These are phyloP conservation scores for Catharus minimus DNA, from an alignment of 2,113 vertebrate genomes.

Conservation along the genomic window DNA sequence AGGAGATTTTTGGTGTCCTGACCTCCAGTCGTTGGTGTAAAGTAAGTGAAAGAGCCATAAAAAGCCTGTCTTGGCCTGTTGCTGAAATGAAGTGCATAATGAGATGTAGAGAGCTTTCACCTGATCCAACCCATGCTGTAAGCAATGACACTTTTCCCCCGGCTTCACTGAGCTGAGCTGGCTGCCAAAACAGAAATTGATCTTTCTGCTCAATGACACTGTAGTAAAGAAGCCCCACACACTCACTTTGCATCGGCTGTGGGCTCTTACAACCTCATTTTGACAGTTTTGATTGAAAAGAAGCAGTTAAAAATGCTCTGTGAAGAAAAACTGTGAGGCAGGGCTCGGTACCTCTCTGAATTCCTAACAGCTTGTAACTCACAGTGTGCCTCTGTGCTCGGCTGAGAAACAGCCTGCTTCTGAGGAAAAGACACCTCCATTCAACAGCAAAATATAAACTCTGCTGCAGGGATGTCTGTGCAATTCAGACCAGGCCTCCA, in stretches of 20 bases:
- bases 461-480: not conserved
- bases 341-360: not conserved
- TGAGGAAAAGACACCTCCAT: not conserved
- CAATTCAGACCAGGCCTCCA: not conserved
- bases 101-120: not conserved
- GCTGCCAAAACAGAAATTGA: slow-evolving; percentile 16
- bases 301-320: slow-evolving; percentile 52
- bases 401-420: not conserved
- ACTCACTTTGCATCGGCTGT: slow-evolving; percentile 9
- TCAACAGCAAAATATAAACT: not conserved
- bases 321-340: slow-evolving; percentile 17
- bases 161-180: not conserved
- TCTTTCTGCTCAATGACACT: slow-evolving; percentile 28
- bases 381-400: not conserved
- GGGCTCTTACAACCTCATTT: not conserved
- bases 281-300: slow-evolving; percentile 58
- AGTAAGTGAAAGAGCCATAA: slow-evolving; percentile 5
- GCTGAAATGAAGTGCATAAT: slow-evolving; percentile 15
- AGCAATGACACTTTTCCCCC: not conserved
- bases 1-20: not conserved
- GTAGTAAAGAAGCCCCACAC: slow-evolving; percentile 12
- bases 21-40: not conserved
- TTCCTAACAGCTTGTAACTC: slow-evolving; percentile 9
- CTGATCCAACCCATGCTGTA: not conserved
- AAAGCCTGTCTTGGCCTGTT: not conserved